Evolutionary conservation across 2,113 vertebrate species (phyloP).

Genomic region (Motacilla tschutschensis): DNA sequence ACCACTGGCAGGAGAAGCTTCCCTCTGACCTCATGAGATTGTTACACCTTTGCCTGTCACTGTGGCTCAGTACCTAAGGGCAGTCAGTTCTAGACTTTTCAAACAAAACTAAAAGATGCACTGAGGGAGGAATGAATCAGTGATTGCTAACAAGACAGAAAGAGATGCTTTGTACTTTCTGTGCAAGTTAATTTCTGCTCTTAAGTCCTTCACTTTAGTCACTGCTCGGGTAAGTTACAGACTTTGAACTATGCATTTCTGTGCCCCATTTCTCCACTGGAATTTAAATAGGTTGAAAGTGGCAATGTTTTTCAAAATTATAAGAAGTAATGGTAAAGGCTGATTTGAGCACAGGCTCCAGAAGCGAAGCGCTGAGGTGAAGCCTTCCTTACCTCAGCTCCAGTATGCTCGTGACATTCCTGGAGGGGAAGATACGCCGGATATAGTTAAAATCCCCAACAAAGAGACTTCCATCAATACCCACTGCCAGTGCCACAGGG

Average conservation of each 20-base stretch:
- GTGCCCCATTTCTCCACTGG: constrained; percentile 69
- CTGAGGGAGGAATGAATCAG: background rate
- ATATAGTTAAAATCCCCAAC: constrained; percentile 98
- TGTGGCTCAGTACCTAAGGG: background rate
- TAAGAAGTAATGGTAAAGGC: constrained; percentile 58
- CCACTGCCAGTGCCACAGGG: constrained; percentile 95
- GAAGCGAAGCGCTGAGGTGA: background rate
- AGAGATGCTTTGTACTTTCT: background rate
- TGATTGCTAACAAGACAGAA: background rate
- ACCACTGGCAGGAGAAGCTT: background rate
- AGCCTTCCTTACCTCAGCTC: constrained; percentile 89
- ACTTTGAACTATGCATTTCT: constrained; percentile 54
- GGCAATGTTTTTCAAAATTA: constrained; percentile 60
- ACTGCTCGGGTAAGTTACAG: background rate
- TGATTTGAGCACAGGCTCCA: constrained; percentile 56
- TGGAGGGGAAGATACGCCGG: constrained; percentile 92
- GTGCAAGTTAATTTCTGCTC: background rate
- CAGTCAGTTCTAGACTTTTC: background rate
- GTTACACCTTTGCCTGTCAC: background rate
- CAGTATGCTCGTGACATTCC: constrained; percentile 95
- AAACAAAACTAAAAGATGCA: background rate
- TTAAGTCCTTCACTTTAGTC: background rate
- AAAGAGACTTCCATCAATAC: constrained; percentile 93
- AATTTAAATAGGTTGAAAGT: constrained; percentile 49
- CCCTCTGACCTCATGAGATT: background rate